A percentile compares a stretch with the other conserved stretches of the same genome.
phyloP scores from a whole-genome alignment of 1,140 invertebrate genomes.

The Neoseiulus cucumeris region DNA sequence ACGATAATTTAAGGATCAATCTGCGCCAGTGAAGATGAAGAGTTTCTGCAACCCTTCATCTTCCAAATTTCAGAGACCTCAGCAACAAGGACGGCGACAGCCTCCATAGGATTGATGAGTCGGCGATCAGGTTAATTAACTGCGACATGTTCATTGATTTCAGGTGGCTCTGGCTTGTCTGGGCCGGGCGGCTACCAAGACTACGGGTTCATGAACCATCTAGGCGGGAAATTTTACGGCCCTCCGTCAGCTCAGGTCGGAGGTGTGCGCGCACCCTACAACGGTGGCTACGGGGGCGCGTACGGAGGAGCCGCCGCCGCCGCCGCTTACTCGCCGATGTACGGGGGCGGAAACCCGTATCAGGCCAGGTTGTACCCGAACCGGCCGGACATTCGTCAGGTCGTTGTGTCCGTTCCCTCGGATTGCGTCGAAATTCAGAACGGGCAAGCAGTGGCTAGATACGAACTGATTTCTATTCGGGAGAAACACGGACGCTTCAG shows the following conservation, averaged over 20 bases:
- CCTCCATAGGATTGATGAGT: too few species aligned
- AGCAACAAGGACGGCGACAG: too few species aligned
- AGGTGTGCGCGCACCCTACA: too few species aligned
- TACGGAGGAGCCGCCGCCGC: not conserved
- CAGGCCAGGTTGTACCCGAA: not conserved
- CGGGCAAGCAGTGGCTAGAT: not conserved
- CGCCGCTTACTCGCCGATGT: not conserved
- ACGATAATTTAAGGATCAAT: too few species aligned
- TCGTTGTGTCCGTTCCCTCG: conserved; percentile 5
- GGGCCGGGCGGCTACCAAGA: conserved; percentile 5
- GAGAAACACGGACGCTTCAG: conserved; percentile 32
- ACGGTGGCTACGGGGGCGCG: not conserved
- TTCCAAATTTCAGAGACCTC: too few species aligned
- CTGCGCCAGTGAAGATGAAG: too few species aligned
- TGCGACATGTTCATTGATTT: not conserved
- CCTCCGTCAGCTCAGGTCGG: too few species aligned
- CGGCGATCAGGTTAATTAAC: too few species aligned
- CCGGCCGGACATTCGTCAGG: conserved; percentile 4
- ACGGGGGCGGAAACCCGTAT: not conserved
- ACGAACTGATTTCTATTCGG: conserved; percentile 26
- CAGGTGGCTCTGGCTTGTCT: conserved; percentile 8
- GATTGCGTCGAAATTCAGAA: conserved; percentile 10
- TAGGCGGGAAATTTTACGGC: not conserved
- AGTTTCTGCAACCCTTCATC: too few species aligned
- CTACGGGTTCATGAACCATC: conserved; percentile 9